Evolutionary conservation across 1,140 invertebrate species (phyloP).

Genomic region (Globodera rostochiensis): DNA sequence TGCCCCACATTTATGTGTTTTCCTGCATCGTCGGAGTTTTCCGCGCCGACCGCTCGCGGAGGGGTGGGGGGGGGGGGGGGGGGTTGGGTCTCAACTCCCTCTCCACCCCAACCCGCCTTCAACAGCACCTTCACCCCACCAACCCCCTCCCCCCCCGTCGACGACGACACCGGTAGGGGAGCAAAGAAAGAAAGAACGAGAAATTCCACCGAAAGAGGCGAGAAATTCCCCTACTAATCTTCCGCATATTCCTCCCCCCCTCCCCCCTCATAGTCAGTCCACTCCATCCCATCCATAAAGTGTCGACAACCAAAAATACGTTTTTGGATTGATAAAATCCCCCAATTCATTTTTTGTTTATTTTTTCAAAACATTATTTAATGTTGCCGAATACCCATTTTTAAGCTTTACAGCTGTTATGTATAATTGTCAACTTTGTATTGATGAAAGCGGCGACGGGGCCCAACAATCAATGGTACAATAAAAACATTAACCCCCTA

Average conservation of each 20-base stretch:
- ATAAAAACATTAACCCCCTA: not conserved
- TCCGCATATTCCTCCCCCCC: not conserved
- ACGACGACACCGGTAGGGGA: not conserved
- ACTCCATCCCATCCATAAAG: not conserved
- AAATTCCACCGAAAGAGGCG: not conserved
- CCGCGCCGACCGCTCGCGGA: not conserved
- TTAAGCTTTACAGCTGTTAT: not conserved
- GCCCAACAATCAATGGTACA: not conserved
- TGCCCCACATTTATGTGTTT: not conserved
- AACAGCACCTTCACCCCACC: no score
- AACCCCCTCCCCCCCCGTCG: no score
- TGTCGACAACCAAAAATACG: not conserved
- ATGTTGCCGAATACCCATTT: not conserved
- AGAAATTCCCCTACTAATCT: not conserved
- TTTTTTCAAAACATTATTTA: not conserved
- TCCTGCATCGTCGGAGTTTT: not conserved
- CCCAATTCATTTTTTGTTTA: not conserved
- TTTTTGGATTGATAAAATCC: not conserved
- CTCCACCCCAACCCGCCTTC: not conserved
- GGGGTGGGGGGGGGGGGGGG: not conserved
- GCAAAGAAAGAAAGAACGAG: not conserved
- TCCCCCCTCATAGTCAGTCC: no score
- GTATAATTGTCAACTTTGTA: slow-evolving; percentile 9
- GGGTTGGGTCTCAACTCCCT: not conserved
- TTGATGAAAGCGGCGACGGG: not conserved